Evolutionary conservation across 2,888 invertebrate genomes (phyloP).

Genomic region (Drosophila multiciliata): DNA sequence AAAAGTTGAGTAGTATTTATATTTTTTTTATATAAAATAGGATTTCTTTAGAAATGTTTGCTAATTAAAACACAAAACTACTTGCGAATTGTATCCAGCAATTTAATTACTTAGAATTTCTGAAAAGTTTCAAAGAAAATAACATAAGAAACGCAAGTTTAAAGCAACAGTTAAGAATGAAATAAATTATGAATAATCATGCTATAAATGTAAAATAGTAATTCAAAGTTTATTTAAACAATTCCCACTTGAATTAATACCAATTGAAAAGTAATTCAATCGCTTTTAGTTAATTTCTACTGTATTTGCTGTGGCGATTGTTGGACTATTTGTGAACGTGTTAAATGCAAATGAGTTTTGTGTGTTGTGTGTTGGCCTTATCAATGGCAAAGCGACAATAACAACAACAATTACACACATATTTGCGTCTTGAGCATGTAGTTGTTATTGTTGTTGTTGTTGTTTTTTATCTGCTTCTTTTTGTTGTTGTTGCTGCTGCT

Average conservation of each 20-base stretch:
- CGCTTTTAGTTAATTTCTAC: slow-evolving; percentile 21
- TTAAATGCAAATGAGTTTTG: slow-evolving; percentile 75
- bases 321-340: slow-evolving; percentile 52
- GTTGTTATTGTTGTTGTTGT: slow-evolving; percentile 22
- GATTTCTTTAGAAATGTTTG: not conserved
- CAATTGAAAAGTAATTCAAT: slow-evolving; percentile 1
- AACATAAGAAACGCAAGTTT: not conserved
- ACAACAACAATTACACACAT: slow-evolving; percentile 69
- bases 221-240: not conserved
- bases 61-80: not conserved
- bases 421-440: slow-evolving; percentile 68
- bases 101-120: not conserved
- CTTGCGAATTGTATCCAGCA: not conserved
- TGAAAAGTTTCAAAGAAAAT: not conserved
- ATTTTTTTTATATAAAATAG: not conserved
- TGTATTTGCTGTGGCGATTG: slow-evolving; percentile 28
- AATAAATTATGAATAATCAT: not conserved
- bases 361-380: slow-evolving; percentile 26
- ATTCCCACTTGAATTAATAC: not conserved
- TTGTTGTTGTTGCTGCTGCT: slow-evolving; percentile 26
- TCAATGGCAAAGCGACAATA: slow-evolving; percentile 47
- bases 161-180: not conserved
- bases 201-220: not conserved
- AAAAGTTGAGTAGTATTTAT: not conserved
- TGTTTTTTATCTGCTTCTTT: not conserved